Evolutionary conservation across 2,113 vertebrate species (phyloP).

Genomic region (Erythrolamprus reginae): DNA sequence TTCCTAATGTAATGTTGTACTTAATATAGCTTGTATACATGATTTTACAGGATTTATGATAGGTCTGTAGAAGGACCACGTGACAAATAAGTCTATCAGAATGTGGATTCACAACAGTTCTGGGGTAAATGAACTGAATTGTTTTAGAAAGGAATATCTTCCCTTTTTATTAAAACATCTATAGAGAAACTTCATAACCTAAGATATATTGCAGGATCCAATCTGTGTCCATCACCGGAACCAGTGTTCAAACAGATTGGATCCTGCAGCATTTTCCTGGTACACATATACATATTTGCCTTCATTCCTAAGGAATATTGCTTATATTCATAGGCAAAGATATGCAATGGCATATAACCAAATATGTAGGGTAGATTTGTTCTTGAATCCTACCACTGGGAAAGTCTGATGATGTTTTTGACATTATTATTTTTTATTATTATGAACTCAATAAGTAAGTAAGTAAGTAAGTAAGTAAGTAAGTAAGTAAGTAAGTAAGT

Average conservation of each 20-base stretch:
- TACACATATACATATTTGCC: neutral
- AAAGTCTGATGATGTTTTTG: neutral
- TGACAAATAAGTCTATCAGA: neutral
- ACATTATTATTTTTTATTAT: no score
- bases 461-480: neutral
- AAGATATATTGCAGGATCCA: neutral
- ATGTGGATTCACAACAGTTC: neutral
- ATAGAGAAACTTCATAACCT: neutral
- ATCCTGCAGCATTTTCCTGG: neutral
- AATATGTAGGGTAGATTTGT: neutral
- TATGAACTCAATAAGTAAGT: neutral
- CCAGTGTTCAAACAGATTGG: neutral
- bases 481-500: no score
- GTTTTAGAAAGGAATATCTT: neutral
- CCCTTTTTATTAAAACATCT: neutral
- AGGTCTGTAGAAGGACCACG: neutral
- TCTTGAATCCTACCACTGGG: neutral
- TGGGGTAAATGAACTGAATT: neutral
- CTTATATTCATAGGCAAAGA: neutral
- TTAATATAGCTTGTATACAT: neutral
- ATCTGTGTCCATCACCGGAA: no score
- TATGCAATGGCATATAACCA: neutral
- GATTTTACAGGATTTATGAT: neutral
- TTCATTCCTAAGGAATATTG: neutral
- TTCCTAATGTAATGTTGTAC: slow-evolving; percentile 10